Base-by-base conservation (phyloP, 2,888 invertebrate genomes). In the Chaitophorus viminalis region DNA sequence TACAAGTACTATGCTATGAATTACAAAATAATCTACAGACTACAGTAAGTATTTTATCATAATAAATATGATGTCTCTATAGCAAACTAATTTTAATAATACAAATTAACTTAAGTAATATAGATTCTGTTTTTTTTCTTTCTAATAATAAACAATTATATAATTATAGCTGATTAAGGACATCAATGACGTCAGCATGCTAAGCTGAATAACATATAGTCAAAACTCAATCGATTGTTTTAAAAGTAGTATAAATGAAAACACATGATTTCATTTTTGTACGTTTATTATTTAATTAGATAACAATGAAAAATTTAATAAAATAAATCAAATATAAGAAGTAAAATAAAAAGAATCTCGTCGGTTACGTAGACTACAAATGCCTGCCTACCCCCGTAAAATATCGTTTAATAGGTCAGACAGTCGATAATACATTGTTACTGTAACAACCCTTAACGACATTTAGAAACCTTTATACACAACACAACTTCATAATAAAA, bases 391-490 rank as follows among this genome's bases (percentile, higher is more conserved):
- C 70, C 31, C 31, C n/a, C 65, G 14, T 21, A 39, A 31, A 79
- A 65, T 79, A 65, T 79, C 33, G 29, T 75, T 83, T 84, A 84
- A 84, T 84, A 84, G 83, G 83, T 84, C 83, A 84, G 65, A 84
- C 75, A 83, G 60, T 76, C 75, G 65, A 84, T 65, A 75, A 83
- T 75, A 84, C 75, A 65, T 84, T 39, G 65, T 75, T 54, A 52
- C 36, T 72, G 74, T 74, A 31, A 52, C 82, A 70, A 65, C 83
- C 83, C 75, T 84, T 76, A 75, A 84, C 83, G 83, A 36, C 65
- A 76, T 84, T 75, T 84, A 36, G 65, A 60, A 84, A 84, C 83
- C 83, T 75, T 84, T 46, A 84, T 75, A 65, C 39, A 60, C 14
- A 60, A 65, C 6, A 75, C 25, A 25, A 74, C 74, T 25, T 39